Evolutionary conservation across 2,113 vertebrate genomes (phyloP).

Genomic region (Anhinga anhinga): DNA sequence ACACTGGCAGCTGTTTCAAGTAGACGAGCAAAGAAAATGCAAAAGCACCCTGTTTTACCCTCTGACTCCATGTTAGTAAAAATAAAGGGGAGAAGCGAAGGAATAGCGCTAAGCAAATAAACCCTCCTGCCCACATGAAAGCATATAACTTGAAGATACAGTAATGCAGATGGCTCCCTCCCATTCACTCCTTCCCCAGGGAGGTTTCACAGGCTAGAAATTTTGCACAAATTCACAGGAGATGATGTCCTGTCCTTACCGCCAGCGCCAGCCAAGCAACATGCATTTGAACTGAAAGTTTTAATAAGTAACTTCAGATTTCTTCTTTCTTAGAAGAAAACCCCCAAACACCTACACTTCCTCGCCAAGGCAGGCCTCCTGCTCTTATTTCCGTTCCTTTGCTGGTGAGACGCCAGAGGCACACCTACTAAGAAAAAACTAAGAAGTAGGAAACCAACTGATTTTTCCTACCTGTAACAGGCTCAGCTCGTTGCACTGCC

Average conservation of each 20-base stretch:
- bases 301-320: not conserved
- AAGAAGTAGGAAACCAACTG: not conserved
- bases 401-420: not conserved
- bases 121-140: not conserved
- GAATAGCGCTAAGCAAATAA: not conserved
- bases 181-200: not conserved
- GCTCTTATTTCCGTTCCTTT: not conserved
- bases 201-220: not conserved
- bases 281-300: not conserved
- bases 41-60: not conserved
- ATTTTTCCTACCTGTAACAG: constrained; percentile 64
- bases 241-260: not conserved
- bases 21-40: not conserved
- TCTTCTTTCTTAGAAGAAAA: not conserved
- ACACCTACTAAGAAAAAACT: not conserved
- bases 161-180: not conserved
- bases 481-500: not conserved
- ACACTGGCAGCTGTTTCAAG: constrained; percentile 29
- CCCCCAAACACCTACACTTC: not conserved
- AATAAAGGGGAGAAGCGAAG: not conserved
- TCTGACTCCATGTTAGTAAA: not conserved
- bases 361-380: not conserved
- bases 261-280: not conserved
- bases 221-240: not conserved
- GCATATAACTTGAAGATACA: not conserved